Evolutionary conservation across 2,797 vertebrate genomes (phyloP), one percentile per base, ranked within the genome.

Genomic region (Microhierax caerulescens): DNA sequence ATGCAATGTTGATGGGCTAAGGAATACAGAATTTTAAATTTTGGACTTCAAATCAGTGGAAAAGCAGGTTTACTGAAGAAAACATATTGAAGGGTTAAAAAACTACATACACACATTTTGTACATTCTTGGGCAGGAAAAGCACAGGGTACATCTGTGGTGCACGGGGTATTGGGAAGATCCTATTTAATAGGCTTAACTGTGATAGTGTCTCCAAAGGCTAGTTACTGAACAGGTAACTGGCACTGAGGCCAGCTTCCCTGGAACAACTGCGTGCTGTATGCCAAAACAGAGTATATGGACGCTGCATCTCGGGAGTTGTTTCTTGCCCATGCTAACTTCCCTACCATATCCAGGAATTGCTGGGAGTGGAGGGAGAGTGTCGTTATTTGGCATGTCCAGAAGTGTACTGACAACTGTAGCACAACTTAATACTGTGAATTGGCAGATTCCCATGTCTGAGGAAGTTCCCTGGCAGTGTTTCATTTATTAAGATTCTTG

Each of bases 231-330:
- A 1, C 11, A 20, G 27, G 27, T 27, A 27, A 3, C 27, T 47
- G 79, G 10, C 47, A 21, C 65, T 20, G 70, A 65, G 18, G 51
- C 36, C 47, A 61, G 27, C 41, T 41, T 22, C 17, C 23, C 37
- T 61, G 80, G 24, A 43, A 5, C 34, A 76, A 7, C 15, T 41
- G 41, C 1, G 0, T n/a, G 30, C 51, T 53, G n/a, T 53, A 10
- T 32, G 60, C 12, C 48, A 5, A 34, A 77, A 65, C 12, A 50
- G 8, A 47, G 30, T 2, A 0, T 7, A 2, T 8, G 18, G 32
- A 30, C 22, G 5, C 34, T 37, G 39, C 0, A 0, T 51, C 68
- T 60, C 28, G 7, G 53, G 43, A 54, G 43, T 9, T 7, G 11
- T 45, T 84, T 50, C 41, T 53, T 54, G 48, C 43, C 53, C 5